These are phyloP conservation scores for Keiferia lycopersicella DNA, from an alignment of 2,888 invertebrate genomes.

Conservation along the genomic window DNA sequence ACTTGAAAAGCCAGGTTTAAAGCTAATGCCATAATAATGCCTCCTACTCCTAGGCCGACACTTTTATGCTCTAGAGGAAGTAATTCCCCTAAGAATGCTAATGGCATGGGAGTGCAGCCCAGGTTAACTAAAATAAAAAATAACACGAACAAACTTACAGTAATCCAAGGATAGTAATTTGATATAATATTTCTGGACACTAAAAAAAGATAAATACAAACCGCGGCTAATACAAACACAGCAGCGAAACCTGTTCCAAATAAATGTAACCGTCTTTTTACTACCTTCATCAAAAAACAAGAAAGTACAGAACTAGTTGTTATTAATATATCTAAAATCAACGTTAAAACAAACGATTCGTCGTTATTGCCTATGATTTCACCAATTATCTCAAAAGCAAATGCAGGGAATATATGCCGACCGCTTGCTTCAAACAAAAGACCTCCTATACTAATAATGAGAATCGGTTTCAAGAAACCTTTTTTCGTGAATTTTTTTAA, in stretches of 20 bases:
- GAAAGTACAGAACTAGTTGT: conserved; percentile 49
- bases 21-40: conserved; percentile 44
- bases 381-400: conserved; percentile 56
- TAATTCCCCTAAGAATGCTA: conserved; percentile 60
- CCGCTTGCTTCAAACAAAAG: conserved; percentile 55
- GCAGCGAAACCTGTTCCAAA: conserved; percentile 54
- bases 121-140: conserved; percentile 59
- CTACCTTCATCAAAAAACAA: conserved; percentile 50
- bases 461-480: conserved; percentile 55
- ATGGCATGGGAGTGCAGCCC: conserved; percentile 60
- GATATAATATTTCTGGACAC: conserved; percentile 40
- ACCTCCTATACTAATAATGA: conserved; percentile 45
- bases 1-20: conserved; percentile 50
- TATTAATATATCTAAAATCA: conserved; percentile 55
- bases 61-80: conserved; percentile 59
- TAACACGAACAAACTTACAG: conserved; percentile 47
- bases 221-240: conserved; percentile 41
- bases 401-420: conserved; percentile 57
- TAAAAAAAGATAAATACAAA: conserved; percentile 51
- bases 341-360: conserved; percentile 51
- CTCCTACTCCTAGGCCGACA: conserved; percentile 47
- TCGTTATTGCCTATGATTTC: conserved; percentile 48
- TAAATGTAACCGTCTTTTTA: conserved; percentile 53
- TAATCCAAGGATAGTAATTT: conserved; percentile 44
- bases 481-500: conserved; percentile 48